phyloP scores from a whole-genome alignment of 2,888 invertebrate species.

The Onthophagus sagittarius region DNA sequence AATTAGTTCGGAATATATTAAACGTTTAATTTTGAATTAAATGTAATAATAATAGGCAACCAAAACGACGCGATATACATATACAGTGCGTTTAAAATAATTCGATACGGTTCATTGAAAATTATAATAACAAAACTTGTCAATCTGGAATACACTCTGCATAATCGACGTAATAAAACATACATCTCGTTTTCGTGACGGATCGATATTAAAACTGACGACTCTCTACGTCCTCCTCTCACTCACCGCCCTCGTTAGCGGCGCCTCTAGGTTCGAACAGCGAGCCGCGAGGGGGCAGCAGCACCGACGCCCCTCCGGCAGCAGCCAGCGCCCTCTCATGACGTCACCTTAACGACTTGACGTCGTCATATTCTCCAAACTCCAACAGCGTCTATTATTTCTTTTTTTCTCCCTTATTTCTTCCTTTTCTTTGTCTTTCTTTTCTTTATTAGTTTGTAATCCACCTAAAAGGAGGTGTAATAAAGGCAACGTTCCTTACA shows the following conservation, averaged over 20 bases:
- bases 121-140: too few relatives aligned
- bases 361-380: neutral
- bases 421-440: neutral
- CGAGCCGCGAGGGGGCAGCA: neutral
- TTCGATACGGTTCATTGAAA: too few relatives aligned
- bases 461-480: neutral
- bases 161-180: neutral
- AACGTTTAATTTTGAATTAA: too few relatives aligned
- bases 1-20: too few relatives aligned
- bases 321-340: neutral
- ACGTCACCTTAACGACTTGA: neutral
- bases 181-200: neutral
- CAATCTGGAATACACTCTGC: neutral
- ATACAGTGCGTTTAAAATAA: too few relatives aligned
- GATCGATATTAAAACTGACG: neutral
- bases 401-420: neutral
- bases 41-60: too few relatives aligned
- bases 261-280: neutral
- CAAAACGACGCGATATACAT: too few relatives aligned
- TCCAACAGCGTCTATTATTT: neutral
- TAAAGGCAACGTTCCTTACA: too few relatives aligned
- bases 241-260: neutral
- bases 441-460: neutral
- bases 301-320: neutral
- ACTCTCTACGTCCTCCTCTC: neutral